These are phyloP conservation scores for Nyctibius bracteatus DNA, from an alignment of 2,113 vertebrate species.

Conservation along the genomic window DNA sequence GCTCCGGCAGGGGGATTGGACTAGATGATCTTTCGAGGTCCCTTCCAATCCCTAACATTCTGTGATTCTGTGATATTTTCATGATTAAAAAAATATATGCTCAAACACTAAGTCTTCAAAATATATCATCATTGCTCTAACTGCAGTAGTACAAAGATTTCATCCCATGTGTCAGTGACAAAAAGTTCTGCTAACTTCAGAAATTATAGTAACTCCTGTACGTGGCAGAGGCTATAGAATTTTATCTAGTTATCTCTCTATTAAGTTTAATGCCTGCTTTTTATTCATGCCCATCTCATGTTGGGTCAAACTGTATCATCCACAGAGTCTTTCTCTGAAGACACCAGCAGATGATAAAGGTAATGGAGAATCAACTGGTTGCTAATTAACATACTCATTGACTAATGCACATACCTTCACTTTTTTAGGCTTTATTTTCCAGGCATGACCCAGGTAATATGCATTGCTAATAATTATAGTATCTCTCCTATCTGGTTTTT, in stretches of 20 bases:
- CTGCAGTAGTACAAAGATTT: neutral
- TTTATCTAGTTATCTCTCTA: neutral
- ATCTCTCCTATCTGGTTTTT: neutral
- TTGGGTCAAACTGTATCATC: neutral
- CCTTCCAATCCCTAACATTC: too few relatives aligned
- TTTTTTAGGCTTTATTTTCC: neutral
- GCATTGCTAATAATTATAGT: neutral
- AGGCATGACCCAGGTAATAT: neutral
- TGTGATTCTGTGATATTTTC: too few relatives aligned
- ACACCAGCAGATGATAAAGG: neutral
- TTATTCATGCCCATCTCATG: neutral
- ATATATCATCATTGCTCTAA: neutral
- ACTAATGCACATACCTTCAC: neutral
- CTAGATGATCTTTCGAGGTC: too few relatives aligned
- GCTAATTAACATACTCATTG: neutral
- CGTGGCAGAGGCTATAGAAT: neutral
- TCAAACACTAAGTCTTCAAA: neutral
- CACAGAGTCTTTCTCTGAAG: neutral
- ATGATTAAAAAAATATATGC: neutral
- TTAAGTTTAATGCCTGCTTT: neutral
- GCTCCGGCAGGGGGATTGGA: too few relatives aligned
- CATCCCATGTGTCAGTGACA: neutral
- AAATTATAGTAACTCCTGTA: neutral
- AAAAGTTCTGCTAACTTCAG: neutral
- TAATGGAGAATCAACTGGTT: neutral